phyloP scores from a whole-genome alignment of 1,140 invertebrate species.

The Ceratina japonica region DNA sequence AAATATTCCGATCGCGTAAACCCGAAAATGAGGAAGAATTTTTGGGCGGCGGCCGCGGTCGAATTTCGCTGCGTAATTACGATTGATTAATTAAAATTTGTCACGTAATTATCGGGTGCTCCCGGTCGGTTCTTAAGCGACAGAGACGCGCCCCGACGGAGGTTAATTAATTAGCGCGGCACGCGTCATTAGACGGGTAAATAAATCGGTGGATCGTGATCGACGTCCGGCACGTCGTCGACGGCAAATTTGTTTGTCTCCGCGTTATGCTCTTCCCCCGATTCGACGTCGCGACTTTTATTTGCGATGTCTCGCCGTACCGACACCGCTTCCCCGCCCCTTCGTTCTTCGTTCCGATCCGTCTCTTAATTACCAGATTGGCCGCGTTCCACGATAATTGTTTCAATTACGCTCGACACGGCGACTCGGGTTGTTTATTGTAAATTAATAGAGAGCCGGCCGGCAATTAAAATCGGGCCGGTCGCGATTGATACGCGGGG shows the following conservation, averaged over 20 bases:
- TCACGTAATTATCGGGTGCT: constrained; percentile 30
- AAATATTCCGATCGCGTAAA: neutral
- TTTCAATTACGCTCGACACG: constrained; percentile 24
- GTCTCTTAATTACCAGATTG: constrained; percentile 43
- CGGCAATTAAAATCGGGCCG: constrained; percentile 19
- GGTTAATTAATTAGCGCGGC: constrained; percentile 44
- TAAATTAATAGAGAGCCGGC: constrained; percentile 7
- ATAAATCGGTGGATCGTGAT: constrained; percentile 21
- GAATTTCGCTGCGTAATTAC: neutral
- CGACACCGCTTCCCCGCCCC: neutral
- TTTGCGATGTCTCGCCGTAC: neutral
- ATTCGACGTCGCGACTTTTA: too few relatives aligned
- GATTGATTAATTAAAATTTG: constrained; percentile 41
- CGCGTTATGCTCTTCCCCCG: neutral
- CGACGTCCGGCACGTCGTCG: constrained; percentile 2
- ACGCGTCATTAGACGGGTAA: constrained; percentile 35
- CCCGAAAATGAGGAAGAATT: neutral
- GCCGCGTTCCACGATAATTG: constrained; percentile 22
- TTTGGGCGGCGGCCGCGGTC: neutral
- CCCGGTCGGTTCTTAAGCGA: constrained; percentile 25
- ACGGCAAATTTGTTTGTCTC: constrained; percentile 34
- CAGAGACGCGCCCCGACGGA: neutral
- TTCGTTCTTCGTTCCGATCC: constrained; percentile 31
- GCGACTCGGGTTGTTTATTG: neutral
- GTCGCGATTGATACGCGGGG: neutral